Percentiles rank a stretch among this genome's conserved stretches.
Evolutionary conservation across 2,797 vertebrate species (phyloP).

Genomic region (Lepus townsendii): DNA sequence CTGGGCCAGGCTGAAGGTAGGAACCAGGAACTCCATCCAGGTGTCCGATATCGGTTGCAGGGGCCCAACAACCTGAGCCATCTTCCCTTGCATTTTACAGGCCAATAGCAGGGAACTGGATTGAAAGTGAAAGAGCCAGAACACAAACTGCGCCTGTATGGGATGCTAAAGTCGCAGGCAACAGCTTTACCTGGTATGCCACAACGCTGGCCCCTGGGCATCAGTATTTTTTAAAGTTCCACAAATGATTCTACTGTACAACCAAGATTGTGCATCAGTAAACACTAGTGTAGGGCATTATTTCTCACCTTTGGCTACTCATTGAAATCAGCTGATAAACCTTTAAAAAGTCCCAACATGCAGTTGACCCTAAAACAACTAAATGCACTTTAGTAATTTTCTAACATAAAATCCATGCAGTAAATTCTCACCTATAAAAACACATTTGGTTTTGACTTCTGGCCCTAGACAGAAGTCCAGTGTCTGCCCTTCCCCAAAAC

Average conservation of each 20-base stretch:
- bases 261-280: neutral
- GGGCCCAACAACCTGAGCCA: too few species aligned
- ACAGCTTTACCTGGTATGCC: too few species aligned
- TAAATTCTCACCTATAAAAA: constrained; percentile 7
- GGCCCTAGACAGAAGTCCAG: too few species aligned
- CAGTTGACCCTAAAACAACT: neutral
- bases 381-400: neutral
- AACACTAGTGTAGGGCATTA: neutral
- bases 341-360: neutral
- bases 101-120: too few species aligned
- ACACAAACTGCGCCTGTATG: too few species aligned
- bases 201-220: neutral
- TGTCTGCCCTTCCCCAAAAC: too few species aligned
- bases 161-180: too few species aligned
- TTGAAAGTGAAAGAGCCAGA: too few species aligned
- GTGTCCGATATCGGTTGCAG: too few species aligned
- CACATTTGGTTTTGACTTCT: neutral
- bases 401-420: constrained; percentile 1
- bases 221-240: neutral
- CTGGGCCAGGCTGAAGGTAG: too few species aligned
- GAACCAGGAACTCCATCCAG: too few species aligned
- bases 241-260: neutral
- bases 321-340: constrained; percentile 41
- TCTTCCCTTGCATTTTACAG: too few species aligned
- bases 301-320: constrained; percentile 18